These are phyloP conservation scores for Crax fasciolata DNA, from an alignment of 2,797 vertebrate species.

Conservation along the genomic window DNA sequence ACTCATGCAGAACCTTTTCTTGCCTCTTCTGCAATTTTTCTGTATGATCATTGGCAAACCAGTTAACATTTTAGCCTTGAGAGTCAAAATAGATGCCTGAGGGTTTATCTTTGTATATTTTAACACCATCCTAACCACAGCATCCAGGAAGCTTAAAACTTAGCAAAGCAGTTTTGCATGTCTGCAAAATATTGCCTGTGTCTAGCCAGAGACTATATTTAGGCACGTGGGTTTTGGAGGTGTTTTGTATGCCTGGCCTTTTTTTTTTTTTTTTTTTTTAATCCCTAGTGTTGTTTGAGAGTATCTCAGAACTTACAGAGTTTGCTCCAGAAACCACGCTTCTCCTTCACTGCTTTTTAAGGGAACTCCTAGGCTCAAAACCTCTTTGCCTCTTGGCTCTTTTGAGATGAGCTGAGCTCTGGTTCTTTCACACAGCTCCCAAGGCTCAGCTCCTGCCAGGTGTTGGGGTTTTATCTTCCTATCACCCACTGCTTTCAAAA, in stretches of 20 bases:
- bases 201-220: conserved; percentile 34
- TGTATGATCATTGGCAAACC: background rate
- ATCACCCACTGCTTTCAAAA: background rate
- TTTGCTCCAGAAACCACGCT: background rate
- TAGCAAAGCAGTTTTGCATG: conserved; percentile 24
- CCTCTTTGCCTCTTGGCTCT: background rate
- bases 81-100: background rate
- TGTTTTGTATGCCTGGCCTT: rapidly evolving
- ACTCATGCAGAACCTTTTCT: background rate
- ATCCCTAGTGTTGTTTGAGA: background rate
- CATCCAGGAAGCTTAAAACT: conserved; percentile 38
- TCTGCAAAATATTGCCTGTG: background rate
- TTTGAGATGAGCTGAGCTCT: background rate
- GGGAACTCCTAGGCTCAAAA: background rate
- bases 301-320: background rate
- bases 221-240: background rate
- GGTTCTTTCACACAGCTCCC: background rate
- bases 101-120: background rate
- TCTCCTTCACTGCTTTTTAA: background rate
- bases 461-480: background rate
- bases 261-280: background rate
- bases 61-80: background rate
- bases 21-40: background rate
- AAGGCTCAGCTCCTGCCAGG: background rate
- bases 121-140: conserved; percentile 10